Evolutionary conservation across 1,140 invertebrate species (phyloP), one percentile per base, ranked within the genome.

Genomic region (Littorina saxatilis): DNA sequence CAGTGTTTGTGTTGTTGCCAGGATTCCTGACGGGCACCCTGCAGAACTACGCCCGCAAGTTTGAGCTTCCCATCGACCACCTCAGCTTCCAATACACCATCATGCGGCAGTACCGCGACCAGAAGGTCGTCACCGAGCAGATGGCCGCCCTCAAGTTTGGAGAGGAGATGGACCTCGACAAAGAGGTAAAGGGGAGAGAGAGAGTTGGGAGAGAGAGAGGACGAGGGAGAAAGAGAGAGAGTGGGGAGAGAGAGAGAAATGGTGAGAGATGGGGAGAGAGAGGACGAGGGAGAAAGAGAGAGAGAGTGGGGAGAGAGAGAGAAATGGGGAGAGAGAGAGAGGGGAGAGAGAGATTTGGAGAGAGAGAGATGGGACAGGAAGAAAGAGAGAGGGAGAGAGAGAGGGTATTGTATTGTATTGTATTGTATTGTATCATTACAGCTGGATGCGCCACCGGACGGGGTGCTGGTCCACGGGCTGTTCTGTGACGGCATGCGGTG

Each of bases 401-500:
- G 43, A 9, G 43, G 7, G 17, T 47, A 47, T 17, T 9, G 43
- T n/a, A n/a, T n/a, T n/a, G 43, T 47, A 17, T 47, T 9, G 43
- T 47, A 9, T 47, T 47, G 17, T 17, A 5, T 47, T 47, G 43
- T 47, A n/a, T n/a, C n/a, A n/a, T n/a, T n/a, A n/a, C 95, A 94
- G 89, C 95, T 97, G 87, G 89, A 90, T n/a, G 52, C 66, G 4
- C 96, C 96, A 0, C 90, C 94, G 82, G 96, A 97, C 91, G 95
- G 96, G 29, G 94, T 97, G 39, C 93, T 96, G 82, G 94, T 97
- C 37, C 96, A 98, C 91, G 97, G 97, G 0, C 93, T 98, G 63
- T 98, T 95, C 89, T 94, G 97, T 72, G 97, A 98, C 91, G 97
- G 96, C 0, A 97, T 95, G 23, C 94, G 95, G 84, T 98, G 96